Percentiles rank a stretch among this genome's conserved stretches.
phyloP scores from a whole-genome alignment of 2,797 vertebrate species.

The Heterohyrax brucei region DNA sequence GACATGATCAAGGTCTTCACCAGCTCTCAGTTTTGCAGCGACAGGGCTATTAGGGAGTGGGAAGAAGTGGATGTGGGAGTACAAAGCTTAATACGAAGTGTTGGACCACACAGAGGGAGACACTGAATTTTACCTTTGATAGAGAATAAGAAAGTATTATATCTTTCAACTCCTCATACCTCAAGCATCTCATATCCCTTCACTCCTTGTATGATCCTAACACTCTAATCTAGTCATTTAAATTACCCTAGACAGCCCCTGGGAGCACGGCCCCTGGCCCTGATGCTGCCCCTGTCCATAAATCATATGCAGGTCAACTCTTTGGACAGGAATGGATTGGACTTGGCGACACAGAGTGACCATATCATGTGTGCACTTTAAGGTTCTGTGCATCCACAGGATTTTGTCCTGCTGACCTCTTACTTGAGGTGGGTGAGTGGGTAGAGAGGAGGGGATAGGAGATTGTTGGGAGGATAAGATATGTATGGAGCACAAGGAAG shows the following conservation, averaged over 20 bases:
- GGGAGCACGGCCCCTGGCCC: no score
- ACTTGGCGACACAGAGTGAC: no score
- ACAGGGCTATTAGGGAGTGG: neutral
- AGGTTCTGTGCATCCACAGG: no score
- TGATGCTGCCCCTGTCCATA: no score
- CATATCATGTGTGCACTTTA: no score
- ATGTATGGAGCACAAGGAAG: no score
- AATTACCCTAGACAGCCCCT: neutral
- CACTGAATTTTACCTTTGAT: neutral
- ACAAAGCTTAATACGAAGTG: constrained; percentile 15
- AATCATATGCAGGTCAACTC: no score
- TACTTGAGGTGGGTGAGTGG: no score
- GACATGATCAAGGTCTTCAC: neutral
- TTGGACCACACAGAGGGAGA: neutral
- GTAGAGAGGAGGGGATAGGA: no score
- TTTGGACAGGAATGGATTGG: no score
- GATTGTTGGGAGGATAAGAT: no score
- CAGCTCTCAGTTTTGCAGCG: neutral
- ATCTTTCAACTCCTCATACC: neutral
- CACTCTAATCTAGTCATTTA: neutral
- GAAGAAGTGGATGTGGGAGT: neutral
- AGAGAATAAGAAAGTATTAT: neutral
- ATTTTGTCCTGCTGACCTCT: no score
- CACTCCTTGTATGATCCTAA: neutral
- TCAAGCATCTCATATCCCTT: neutral